These are phyloP conservation scores for Xenopus laevis DNA, from an alignment of 2,113 vertebrate genomes.

Conservation along the genomic window DNA sequence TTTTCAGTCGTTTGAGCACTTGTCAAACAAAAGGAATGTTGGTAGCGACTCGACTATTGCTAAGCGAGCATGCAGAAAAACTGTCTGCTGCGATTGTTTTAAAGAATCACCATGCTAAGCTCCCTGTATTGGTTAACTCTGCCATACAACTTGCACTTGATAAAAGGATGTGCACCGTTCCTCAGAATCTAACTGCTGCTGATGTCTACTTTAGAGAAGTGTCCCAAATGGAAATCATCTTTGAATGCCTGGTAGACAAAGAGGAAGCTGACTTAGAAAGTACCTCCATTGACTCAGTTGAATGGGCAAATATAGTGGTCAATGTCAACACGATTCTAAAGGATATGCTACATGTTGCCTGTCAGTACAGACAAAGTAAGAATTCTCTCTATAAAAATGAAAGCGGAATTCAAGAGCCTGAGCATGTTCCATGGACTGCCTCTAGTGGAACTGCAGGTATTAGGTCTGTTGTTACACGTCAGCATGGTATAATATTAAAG, in stretches of 20 bases:
- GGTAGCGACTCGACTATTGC: conserved; percentile 81
- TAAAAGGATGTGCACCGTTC: conserved; percentile 65
- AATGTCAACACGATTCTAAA: conserved; percentile 83
- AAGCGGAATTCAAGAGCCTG: conserved; percentile 69
- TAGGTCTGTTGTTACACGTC: conserved; percentile 68
- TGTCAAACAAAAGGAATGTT: conserved; percentile 63
- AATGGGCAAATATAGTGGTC: conserved; percentile 84
- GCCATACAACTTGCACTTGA: conserved; percentile 72
- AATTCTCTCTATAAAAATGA: conserved; percentile 78
- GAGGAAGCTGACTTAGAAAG: conserved; percentile 83
- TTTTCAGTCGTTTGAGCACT: conserved; percentile 75
- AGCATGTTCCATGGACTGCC: conserved; percentile 93
- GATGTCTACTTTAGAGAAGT: conserved; percentile 97
- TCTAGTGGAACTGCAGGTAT: conserved; percentile 65
- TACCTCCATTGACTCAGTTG: conserved; percentile 64
- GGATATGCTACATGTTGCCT: conserved; percentile 84
- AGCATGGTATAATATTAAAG: conserved; percentile 77
- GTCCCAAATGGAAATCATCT: conserved; percentile 85
- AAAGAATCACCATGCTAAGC: conserved; percentile 85
- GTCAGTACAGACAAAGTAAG: conserved; percentile 81
- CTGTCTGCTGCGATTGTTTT: conserved; percentile 82
- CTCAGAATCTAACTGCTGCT: conserved; percentile 79
- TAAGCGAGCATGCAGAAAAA: conserved; percentile 92
- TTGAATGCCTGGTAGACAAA: conserved; percentile 86
- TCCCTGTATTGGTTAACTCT: conserved; percentile 78